Conservation (phyloP, 2,113 vertebrate genomes). For the Mirza zaza region DNA sequence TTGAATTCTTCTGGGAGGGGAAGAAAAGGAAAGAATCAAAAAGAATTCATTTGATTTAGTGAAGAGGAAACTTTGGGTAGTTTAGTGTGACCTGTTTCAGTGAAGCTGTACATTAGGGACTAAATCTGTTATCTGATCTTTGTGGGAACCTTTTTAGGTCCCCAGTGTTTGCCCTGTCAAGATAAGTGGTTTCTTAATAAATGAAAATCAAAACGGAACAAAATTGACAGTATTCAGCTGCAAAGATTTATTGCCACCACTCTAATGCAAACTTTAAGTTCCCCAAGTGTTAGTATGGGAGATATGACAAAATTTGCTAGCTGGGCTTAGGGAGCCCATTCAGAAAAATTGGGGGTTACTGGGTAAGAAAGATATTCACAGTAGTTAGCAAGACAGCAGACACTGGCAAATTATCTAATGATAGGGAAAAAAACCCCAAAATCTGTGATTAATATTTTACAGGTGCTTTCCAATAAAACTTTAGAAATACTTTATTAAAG, state of each 20-base stretch:
- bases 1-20: neutral
- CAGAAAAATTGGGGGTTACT: neutral
- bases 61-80: neutral
- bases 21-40: neutral
- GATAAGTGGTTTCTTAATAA: neutral
- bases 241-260: neutral
- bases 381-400: neutral
- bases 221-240: neutral
- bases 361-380: neutral
- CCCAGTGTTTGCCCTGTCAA: neutral
- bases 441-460: too few species aligned
- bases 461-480: too few species aligned
- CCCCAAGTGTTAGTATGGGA: rapidly evolving
- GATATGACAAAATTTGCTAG: neutral
- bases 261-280: neutral
- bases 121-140: neutral
- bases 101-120: neutral
- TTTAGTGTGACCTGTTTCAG: neutral
- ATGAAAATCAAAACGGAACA: neutral
- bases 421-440: too few species aligned
- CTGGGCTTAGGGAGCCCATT: neutral
- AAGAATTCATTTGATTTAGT: neutral
- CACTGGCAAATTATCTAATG: neutral
- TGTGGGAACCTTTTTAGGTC: neutral
- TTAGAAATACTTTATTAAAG: too few species aligned